These are phyloP conservation scores for Parochlus steinenii DNA, from an alignment of 2,888 invertebrate species.

Conservation along the genomic window DNA sequence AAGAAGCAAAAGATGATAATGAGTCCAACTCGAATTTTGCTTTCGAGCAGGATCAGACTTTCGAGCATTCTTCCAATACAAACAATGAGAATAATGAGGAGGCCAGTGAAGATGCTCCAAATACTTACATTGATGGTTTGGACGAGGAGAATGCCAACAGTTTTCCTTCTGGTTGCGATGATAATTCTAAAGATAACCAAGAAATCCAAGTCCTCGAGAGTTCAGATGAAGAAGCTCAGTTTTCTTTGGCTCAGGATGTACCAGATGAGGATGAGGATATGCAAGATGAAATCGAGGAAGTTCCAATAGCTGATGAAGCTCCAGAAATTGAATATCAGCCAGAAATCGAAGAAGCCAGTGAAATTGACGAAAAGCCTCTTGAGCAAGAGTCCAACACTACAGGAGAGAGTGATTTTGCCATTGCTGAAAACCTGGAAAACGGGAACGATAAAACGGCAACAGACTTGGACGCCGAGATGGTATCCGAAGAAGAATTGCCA, in stretches of 20 bases:
- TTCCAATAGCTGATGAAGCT: neutral
- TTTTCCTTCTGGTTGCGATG: conserved; percentile 27
- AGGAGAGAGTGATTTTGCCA: conserved; percentile 19
- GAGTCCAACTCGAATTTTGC: conserved; percentile 6
- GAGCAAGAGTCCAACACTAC: conserved; percentile 16
- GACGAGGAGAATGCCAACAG: conserved; percentile 30
- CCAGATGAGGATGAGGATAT: conserved; percentile 17
- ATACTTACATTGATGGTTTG: conserved; percentile 25
- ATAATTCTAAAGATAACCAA: too few species aligned
- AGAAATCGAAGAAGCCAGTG: conserved; percentile 13
- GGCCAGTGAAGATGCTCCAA: neutral
- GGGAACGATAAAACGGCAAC: conserved; percentile 17
- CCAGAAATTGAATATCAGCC: neutral
- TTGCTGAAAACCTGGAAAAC: conserved; percentile 23
- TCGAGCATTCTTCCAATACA: conserved; percentile 10
- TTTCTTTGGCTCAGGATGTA: conserved; percentile 13
- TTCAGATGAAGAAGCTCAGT: conserved; percentile 17
- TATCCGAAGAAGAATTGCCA: conserved; percentile 70
- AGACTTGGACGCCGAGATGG: conserved; percentile 68
- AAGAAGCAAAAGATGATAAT: conserved; percentile 9
- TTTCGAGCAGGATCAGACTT: conserved; percentile 13
- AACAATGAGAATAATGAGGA: conserved; percentile 12
- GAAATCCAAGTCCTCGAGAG: conserved; percentile 15
- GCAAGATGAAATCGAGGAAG: conserved; percentile 2
- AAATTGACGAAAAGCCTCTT: conserved; percentile 15